phyloP scores from a whole-genome alignment of 2,113 vertebrate genomes.

The Entomyzon cyanotis region DNA sequence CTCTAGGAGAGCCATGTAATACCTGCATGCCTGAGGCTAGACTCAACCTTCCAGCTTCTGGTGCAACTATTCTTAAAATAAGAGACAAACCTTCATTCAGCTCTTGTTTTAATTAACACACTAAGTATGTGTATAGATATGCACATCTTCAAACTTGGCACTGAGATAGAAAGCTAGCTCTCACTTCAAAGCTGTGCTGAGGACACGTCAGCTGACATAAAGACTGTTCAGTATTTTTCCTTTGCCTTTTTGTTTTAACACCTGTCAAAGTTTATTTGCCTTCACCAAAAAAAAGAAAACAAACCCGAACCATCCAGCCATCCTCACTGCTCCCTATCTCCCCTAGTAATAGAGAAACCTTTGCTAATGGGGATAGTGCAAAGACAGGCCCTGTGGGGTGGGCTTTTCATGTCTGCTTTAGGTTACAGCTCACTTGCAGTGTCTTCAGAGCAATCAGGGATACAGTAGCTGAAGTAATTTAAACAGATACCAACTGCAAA shows the following conservation, averaged over 20 bases:
- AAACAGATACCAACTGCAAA: background rate
- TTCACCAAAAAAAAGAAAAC: background rate
- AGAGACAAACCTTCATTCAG: background rate
- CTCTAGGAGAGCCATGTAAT: background rate
- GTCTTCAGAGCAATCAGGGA: background rate
- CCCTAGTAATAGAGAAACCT: background rate
- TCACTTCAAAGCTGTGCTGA: background rate
- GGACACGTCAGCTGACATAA: background rate
- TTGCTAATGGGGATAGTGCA: background rate
- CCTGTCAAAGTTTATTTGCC: background rate
- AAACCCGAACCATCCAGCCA: background rate
- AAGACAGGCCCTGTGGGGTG: background rate
- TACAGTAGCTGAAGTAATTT: background rate
- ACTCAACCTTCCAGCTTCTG: constrained; percentile 26
- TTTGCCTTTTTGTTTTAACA: constrained; percentile 11
- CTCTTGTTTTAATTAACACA: background rate
- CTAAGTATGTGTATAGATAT: background rate
- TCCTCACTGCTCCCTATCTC: background rate
- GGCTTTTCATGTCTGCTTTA: background rate
- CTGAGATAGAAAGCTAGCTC: background rate
- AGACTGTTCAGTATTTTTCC: background rate
- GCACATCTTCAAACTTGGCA: background rate
- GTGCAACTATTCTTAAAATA: background rate
- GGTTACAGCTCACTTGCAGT: background rate
- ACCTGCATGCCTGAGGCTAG: background rate